A percentile compares a stretch with the other conserved stretches of the same genome.
phyloP scores from a whole-genome alignment of 1,140 invertebrate species.

The Eufriesea mexicana region DNA sequence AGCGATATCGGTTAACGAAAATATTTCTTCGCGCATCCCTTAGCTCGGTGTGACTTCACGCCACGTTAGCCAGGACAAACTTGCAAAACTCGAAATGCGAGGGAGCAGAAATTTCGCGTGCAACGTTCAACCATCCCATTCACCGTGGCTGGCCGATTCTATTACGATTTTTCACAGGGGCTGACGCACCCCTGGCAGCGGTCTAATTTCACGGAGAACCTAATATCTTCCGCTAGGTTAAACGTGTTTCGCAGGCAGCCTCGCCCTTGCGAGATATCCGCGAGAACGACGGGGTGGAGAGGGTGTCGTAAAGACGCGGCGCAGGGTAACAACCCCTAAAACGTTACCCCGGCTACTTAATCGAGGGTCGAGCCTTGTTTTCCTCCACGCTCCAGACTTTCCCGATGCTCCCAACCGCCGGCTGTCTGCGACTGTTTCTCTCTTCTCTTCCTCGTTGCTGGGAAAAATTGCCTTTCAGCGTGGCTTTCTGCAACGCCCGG shows the following conservation, averaged over 20 bases:
- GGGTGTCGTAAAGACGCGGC: conserved; percentile 38
- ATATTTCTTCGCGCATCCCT: neutral
- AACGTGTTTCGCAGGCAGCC: conserved; percentile 64
- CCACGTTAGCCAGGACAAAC: neutral
- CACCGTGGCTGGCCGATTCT: conserved; percentile 14
- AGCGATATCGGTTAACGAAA: neutral
- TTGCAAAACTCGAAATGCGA: neutral
- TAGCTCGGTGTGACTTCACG: neutral
- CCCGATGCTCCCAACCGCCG: neutral
- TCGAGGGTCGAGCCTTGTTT: conserved; percentile 9
- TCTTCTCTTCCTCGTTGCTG: neutral
- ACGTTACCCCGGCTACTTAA: conserved; percentile 39
- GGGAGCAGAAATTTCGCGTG: neutral
- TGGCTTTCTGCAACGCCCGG: neutral
- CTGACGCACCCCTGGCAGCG: conserved; percentile 21
- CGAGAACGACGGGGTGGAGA: conserved; percentile 52
- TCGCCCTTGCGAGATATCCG: conserved; percentile 33
- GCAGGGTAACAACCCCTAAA: conserved; percentile 27
- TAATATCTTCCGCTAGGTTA: conserved; percentile 74
- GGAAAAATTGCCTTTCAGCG: neutral
- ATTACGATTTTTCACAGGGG: conserved; percentile 36
- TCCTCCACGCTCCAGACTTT: neutral
- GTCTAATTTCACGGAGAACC: conserved; percentile 66
- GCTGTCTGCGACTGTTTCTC: neutral
- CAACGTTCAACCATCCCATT: neutral